Evolutionary conservation across 2,888 invertebrate genomes (phyloP), one percentile per base, ranked within the genome.

Genomic region (Laspeyria flexula): DNA sequence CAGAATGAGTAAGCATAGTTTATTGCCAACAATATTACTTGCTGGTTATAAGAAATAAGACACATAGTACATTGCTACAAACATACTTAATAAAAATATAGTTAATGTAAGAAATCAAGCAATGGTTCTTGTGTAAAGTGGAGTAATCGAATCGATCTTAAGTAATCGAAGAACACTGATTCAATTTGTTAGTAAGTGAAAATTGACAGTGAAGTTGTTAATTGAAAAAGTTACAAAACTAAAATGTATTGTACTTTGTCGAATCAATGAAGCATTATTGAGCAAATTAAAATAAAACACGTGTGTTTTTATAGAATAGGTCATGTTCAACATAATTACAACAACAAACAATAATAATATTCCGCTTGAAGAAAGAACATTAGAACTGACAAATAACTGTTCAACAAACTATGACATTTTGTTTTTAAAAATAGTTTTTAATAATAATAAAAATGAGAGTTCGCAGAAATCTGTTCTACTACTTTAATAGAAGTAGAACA

Each of bases 221-320:
- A 65, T 60, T 46, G 38, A 25, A 49, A 39, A 43, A 60, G 60
- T 65, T 65, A 10, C 3, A n/a, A 16, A 55, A 59, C 42, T 41
- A 23, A 16, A 50, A 55, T 50, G 41, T 55, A 42, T 27, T 44
- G 43, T 12, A 33, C 41, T 43, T 49, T 2, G 34, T 35, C 37
- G 29, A 52, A 37, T 48, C 13, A 34, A 9, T 16, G 16, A 13
- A 21, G 21, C 9, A 23, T 30, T 18, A 21, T 21, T 21, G 21
- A 21, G 21, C 5, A n/a, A n/a, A n/a, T n/a, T n/a, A n/a, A n/a
- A n/a, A n/a, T n/a, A n/a, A n/a, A n/a, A n/a, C n/a, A n/a, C n/a
- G n/a, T n/a, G n/a, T n/a, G n/a, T n/a, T n/a, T n/a, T n/a, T n/a
- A n/a, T n/a, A n/a, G n/a, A n/a, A n/a, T n/a, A n/a, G n/a, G n/a